Percentiles rank a stretch among this genome's conserved stretches.
phyloP scores from a whole-genome alignment of 2,888 invertebrate species.

The Erynnis tages region DNA sequence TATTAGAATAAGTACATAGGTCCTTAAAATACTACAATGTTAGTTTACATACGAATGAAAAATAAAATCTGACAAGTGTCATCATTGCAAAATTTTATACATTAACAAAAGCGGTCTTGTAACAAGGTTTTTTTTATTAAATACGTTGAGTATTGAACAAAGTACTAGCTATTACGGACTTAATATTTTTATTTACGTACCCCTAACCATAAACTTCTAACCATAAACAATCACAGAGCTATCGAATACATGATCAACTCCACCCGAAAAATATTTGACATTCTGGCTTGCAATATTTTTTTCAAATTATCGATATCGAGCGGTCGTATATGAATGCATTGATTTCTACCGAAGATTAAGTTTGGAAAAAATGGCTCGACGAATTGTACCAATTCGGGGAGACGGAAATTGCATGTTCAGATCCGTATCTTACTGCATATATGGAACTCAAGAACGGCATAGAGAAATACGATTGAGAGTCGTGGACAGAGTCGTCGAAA shows the following conservation, averaged over 20 bases:
- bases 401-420: constrained; percentile 72
- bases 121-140: constrained; percentile 2
- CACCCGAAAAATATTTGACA: too few species aligned
- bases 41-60: background rate
- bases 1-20: background rate
- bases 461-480: constrained; percentile 58
- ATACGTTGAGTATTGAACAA: background rate
- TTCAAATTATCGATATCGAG: background rate
- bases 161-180: background rate
- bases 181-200: too few species aligned
- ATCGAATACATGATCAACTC: too few species aligned
- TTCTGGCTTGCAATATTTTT: background rate
- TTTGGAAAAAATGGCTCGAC: constrained; percentile 47
- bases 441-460: constrained; percentile 62
- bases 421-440: constrained; percentile 63
- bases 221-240: too few species aligned
- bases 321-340: background rate
- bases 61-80: constrained; percentile 21
- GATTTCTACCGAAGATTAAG: constrained; percentile 9
- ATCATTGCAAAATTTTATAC: constrained; percentile 5
- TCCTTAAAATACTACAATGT: background rate
- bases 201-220: too few species aligned
- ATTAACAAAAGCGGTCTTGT: constrained; percentile 4
- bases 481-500: constrained; percentile 57
- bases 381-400: constrained; percentile 59